Conservation (phyloP, 2,113 vertebrate genomes). For the Pygoscelis antarcticus region DNA sequence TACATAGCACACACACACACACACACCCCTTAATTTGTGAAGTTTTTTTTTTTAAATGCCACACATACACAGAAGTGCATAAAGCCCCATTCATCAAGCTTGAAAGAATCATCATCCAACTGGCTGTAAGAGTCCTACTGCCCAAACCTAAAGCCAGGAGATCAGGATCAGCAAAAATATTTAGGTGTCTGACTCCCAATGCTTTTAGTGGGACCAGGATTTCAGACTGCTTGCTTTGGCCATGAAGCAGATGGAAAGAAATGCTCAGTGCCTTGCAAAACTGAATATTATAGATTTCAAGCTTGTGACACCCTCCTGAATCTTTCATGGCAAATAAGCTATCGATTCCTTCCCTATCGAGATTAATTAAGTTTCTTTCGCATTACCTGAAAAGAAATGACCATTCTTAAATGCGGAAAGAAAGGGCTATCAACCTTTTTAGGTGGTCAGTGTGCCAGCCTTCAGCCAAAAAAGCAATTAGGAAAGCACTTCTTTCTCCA, state of each 20-base stretch:
- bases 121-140: not conserved
- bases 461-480: not conserved
- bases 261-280: not conserved
- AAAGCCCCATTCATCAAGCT: not conserved
- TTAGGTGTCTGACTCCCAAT: not conserved
- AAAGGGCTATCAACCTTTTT: not conserved
- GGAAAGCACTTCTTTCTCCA: slow-evolving; percentile 32
- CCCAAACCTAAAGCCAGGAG: not conserved
- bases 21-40: not conserved
- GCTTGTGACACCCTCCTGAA: not conserved
- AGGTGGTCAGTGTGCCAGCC: not conserved
- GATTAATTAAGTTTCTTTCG: not conserved
- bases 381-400: not conserved
- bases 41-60: not conserved
- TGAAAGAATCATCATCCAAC: not conserved
- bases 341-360: not conserved
- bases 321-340: not conserved
- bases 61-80: not conserved
- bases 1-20: not conserved
- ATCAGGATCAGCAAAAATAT: not conserved
- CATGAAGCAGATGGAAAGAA: not conserved
- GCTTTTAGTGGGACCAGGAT: not conserved
- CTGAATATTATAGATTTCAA: not conserved
- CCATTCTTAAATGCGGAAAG: not conserved
- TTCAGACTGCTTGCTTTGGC: not conserved